These are phyloP conservation scores for Cephus runcator DNA, from an alignment of 2,888 invertebrate species.

Conservation along the genomic window DNA sequence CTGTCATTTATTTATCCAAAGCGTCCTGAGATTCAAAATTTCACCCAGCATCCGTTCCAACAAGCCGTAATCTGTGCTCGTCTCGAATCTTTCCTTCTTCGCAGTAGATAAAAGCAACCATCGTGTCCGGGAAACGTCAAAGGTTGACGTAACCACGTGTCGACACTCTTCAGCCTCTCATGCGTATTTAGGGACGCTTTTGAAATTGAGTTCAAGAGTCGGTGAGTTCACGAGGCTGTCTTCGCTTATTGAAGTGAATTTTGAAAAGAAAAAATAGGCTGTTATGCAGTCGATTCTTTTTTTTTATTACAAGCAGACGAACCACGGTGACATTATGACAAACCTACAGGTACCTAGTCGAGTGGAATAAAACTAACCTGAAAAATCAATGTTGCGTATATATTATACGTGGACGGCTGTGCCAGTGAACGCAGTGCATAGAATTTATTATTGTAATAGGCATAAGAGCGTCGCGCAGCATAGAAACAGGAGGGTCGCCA, in stretches of 20 bases:
- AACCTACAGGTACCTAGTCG: neutral
- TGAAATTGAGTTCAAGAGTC: neutral
- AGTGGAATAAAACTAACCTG: no score
- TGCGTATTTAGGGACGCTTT: neutral
- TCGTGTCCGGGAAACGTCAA: neutral
- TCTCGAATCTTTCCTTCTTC: neutral
- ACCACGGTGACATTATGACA: neutral
- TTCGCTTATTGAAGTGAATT: no score
- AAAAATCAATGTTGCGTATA: neutral
- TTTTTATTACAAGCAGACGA: neutral
- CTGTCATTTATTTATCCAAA: neutral
- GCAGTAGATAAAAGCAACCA: neutral
- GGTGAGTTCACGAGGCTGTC: neutral
- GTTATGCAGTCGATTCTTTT: no score
- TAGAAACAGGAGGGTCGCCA: constrained; percentile 33
- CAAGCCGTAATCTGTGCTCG: neutral
- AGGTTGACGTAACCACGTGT: neutral
- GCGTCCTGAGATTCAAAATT: neutral
- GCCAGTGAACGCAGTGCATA: neutral
- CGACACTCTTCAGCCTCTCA: neutral
- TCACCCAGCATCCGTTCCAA: neutral
- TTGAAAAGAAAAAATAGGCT: no score
- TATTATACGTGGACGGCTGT: neutral
- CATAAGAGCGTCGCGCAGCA: neutral
- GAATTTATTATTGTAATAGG: constrained; percentile 4